Evolutionary conservation across 2,113 vertebrate genomes (phyloP), one percentile per base, ranked within the genome.

Genomic region (Rallus limicola): DNA sequence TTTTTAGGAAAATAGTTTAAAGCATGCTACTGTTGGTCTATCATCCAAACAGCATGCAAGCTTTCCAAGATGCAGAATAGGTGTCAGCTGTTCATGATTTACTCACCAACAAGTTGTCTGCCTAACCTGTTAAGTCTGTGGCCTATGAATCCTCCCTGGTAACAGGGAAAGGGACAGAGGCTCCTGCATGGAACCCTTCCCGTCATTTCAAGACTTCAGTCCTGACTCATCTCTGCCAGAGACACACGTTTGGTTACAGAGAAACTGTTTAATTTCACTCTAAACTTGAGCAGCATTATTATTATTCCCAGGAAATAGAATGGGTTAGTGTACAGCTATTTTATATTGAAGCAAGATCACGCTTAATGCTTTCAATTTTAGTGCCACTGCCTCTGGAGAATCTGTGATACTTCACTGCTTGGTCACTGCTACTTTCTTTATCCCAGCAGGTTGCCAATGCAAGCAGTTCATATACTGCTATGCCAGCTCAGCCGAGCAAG

Each of bases 401-500:
- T 58, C 44, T 56, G 59, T 67, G 87, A 63, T 70, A 80, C 34
- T 83, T 94, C 59, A 67, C 31, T 69, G 70, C 33, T 90, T 94
- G 93, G 82, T 85, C 85, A 86, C 50, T 74, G 70, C 59, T 67
- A 28, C 92, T 85, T 77, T 74, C 79, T 94, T 91, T 74, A 79
- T 55, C 82, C 59, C 92, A 88, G 79, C 64, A 88, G 55, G 79
- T 63, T 94, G 55, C 71, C 60, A 67, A 13, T 11, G 63, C 74
- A 90, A 76, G 67, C 62, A 72, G 59, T 18, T 95, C 75, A 76
- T 25, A 16, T 6, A 8, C 20, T 46, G 87, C 78, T 50, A 18
- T 46, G 75, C 91, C 85, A 69, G 82, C 79, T 90, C 84, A 91
- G 84, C 95, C 31, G 4, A 90, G 87, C 96, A 93, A 46, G 85